phyloP scores from a whole-genome alignment of 1,140 invertebrate genomes.

The Bemisia tabaci region DNA sequence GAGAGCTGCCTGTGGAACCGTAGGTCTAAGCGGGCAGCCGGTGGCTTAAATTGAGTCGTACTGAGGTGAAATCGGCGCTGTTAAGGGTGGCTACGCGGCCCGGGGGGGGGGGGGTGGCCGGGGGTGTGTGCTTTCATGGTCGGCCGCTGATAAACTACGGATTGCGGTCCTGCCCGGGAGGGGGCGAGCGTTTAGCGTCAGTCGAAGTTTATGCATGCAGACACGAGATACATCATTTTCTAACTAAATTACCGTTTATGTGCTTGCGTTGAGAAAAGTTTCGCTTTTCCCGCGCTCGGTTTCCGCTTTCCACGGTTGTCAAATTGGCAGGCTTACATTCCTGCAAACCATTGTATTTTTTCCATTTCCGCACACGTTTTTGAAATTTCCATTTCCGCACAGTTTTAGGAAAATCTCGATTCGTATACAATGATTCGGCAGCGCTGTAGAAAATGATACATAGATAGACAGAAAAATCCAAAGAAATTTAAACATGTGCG shows the following conservation, averaged over 20 bases:
- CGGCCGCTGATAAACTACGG: background rate
- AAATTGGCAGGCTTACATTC: too few relatives aligned
- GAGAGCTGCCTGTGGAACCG: too few relatives aligned
- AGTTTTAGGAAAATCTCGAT: too few relatives aligned
- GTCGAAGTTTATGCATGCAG: background rate
- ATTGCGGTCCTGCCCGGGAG: background rate
- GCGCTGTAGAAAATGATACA: too few relatives aligned
- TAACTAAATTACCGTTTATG: background rate
- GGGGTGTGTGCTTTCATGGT: background rate
- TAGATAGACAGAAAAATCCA: too few relatives aligned
- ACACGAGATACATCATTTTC: background rate
- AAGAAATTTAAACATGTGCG: too few relatives aligned
- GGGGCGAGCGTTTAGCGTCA: background rate
- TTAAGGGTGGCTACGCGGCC: background rate
- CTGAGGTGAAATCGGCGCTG: background rate
- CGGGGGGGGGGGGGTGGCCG: background rate
- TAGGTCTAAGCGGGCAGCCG: too few relatives aligned
- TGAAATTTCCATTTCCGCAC: too few relatives aligned
- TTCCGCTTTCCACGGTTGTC: too few relatives aligned
- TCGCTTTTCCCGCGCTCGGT: background rate
- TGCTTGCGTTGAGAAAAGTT: background rate
- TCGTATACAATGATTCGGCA: too few relatives aligned
- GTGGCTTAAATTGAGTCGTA: background rate
- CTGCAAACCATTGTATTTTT: too few relatives aligned
- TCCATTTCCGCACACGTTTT: too few relatives aligned